phyloP scores from a whole-genome alignment of 2,113 vertebrate genomes.

The Cnemophilus loriae region DNA sequence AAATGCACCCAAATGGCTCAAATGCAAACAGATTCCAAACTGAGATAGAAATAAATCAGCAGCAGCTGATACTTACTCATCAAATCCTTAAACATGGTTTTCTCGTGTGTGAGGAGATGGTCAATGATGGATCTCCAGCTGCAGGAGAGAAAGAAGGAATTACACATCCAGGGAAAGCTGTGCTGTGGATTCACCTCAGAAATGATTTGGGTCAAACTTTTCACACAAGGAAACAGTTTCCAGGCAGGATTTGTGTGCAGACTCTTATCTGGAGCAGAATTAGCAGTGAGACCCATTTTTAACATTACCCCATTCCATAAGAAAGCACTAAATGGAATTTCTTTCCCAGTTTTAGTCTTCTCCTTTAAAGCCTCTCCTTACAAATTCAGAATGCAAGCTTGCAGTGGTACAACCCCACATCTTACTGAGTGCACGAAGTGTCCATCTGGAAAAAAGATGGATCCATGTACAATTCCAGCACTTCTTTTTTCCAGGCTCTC shows the following conservation, averaged over 20 bases:
- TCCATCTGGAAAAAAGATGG: conserved; percentile 97
- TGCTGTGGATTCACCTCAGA: not conserved
- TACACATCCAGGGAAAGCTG: not conserved
- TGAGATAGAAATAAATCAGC: not conserved
- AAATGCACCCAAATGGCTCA: not conserved
- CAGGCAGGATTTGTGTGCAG: not conserved
- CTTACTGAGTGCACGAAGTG: conserved; percentile 85
- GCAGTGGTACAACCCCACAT: not conserved
- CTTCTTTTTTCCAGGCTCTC: conserved; percentile 95
- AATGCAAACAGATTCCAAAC: not conserved
- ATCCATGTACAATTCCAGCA: conserved; percentile 91
- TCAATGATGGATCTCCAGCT: conserved; percentile 96
- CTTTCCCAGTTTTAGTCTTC: not conserved
- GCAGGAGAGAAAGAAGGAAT: not conserved
- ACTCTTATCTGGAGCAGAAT: not conserved
- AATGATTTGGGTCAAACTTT: not conserved
- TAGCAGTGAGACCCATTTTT: not conserved
- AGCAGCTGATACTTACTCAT: conserved; percentile 86
- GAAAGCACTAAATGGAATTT: not conserved
- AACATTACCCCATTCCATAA: not conserved
- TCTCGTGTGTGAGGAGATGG: conserved; percentile 95
- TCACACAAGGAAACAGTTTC: not conserved
- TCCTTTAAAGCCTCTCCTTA: not conserved
- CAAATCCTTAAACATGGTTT: conserved; percentile 98
- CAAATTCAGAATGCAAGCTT: not conserved